Evolutionary conservation across 2,888 invertebrate genomes (phyloP).

Genomic region (Diarsia dahlii): DNA sequence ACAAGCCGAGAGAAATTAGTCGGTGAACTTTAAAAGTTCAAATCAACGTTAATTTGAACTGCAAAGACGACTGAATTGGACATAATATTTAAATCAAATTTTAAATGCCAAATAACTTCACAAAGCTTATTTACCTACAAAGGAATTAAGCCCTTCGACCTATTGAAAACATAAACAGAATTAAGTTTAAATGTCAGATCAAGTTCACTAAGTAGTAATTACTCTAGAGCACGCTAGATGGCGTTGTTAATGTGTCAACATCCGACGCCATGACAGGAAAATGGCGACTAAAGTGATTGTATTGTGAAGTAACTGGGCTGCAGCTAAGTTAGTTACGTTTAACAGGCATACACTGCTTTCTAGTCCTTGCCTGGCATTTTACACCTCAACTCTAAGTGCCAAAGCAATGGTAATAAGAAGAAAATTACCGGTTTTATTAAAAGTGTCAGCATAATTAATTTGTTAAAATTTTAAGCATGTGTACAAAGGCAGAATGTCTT

Average conservation of each 20-base stretch:
- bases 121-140: not conserved
- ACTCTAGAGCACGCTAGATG: conserved; percentile 57
- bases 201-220: conserved; percentile 52
- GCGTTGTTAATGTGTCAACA: conserved; percentile 75
- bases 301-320: conserved; percentile 30
- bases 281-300: conserved; percentile 64
- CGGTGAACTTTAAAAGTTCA: conserved; percentile 20
- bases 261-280: conserved; percentile 75
- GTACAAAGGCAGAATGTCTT: too few relatives aligned
- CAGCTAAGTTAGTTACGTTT: not conserved
- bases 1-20: not conserved
- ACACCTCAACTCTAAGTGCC: not conserved
- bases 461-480: too few relatives aligned
- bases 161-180: not conserved
- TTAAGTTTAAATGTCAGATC: conserved; percentile 23
- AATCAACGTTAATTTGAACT: conserved; percentile 13
- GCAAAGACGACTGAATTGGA: conserved; percentile 13
- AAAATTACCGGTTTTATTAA: too few relatives aligned
- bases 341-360: not conserved
- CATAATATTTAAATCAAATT: conserved; percentile 24
- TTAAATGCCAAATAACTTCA: conserved; percentile 32
- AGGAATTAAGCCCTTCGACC: not conserved
- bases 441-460: too few relatives aligned
- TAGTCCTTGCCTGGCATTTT: not conserved
- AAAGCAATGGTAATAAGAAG: too few relatives aligned